A percentile compares a stretch with the other conserved stretches of the same genome.
Conservation (phyloP, 1,140 invertebrate species). For the Cardiocondyla obscurior region DNA sequence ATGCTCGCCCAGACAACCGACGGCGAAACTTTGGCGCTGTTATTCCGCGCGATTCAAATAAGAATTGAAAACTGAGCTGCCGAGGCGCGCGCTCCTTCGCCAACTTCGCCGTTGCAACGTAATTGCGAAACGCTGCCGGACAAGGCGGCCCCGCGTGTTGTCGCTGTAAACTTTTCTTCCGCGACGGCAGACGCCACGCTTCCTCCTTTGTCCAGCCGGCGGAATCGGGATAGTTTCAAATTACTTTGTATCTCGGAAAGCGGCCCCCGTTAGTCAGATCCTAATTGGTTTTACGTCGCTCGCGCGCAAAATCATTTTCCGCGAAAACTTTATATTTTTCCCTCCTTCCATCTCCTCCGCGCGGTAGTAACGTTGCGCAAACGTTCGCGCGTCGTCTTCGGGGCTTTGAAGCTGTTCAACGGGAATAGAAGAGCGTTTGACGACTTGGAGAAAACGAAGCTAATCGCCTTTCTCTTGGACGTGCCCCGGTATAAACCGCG, state of each 20-base stretch:
- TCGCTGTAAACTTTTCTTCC: slow-evolving; percentile 37
- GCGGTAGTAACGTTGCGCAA: too few species aligned
- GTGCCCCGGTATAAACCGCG: neutral
- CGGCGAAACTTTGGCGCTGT: slow-evolving; percentile 40
- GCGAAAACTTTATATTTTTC: neutral
- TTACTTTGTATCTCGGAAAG: neutral
- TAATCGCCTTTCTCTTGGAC: slow-evolving; percentile 49
- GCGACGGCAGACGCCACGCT: neutral
- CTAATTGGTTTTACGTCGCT: neutral
- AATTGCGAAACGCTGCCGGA: slow-evolving; percentile 46
- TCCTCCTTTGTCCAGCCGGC: neutral
- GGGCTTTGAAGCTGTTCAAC: neutral
- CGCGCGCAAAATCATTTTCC: neutral
- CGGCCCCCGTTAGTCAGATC: neutral
- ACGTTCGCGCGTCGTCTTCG: too few species aligned
- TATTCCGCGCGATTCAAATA: slow-evolving; percentile 47
- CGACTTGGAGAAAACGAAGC: slow-evolving; percentile 43
- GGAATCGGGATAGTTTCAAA: neutral
- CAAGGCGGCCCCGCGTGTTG: slow-evolving; percentile 9
- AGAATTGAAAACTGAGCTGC: slow-evolving; percentile 52
- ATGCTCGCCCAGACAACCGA: slow-evolving; percentile 9
- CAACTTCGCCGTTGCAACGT: slow-evolving; percentile 40
- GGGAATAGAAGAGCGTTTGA: neutral
- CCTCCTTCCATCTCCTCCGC: too few species aligned
- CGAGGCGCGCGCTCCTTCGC: slow-evolving; percentile 8